Evolutionary conservation across 2,888 invertebrate genomes (phyloP), one percentile per base, ranked within the genome.

Genomic region (Agriopis leucophaearia): DNA sequence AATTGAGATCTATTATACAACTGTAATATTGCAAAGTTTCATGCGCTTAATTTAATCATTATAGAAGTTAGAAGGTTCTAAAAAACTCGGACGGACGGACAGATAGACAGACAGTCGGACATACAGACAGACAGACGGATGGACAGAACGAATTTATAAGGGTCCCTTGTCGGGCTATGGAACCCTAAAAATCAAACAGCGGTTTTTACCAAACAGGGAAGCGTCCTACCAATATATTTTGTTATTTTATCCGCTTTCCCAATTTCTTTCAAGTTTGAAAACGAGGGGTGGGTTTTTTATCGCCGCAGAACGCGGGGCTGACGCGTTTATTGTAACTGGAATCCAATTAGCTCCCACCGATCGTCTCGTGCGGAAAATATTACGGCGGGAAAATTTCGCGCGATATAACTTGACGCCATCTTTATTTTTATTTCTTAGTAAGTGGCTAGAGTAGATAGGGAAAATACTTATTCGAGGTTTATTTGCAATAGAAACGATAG

Each of bases 321-420:
- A 78, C 81, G 81, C 81, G 82, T 82, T 84, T 84, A 82, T 84
- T 86, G 88, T 87, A 88, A 88, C 82, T 77, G 78, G 88, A 89
- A 81, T 82, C 89, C 89, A 88, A 88, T 89, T 89, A 89, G 86
- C 75, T 73, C 77, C 74, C 72, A 74, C 75, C 73, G 71, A 66
- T 70, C 60, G 60, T 66, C 60, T 59, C 72, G 71, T 51, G 50
- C 47, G 78, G 74, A 79, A 83, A 85, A 82, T 82, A 81, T 80
- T 79, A 77, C 76, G 75, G 73, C 78, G 75, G 76, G 74, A 78
- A 61, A 76, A 60, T 76, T 82, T 81, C 75, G 77, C 80, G 75
- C 77, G 57, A 64, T 61, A 44, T 62, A 64, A 72, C 60, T 57
- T 56, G 48, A 35, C 62, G 69, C 64, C 63, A 66, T 60, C 40